A percentile compares a stretch with the other conserved stretches of the same genome.
phyloP scores from a whole-genome alignment of 37 sponge, comb jelly and placozoan species.

The Tethya wilhelma region DNA sequence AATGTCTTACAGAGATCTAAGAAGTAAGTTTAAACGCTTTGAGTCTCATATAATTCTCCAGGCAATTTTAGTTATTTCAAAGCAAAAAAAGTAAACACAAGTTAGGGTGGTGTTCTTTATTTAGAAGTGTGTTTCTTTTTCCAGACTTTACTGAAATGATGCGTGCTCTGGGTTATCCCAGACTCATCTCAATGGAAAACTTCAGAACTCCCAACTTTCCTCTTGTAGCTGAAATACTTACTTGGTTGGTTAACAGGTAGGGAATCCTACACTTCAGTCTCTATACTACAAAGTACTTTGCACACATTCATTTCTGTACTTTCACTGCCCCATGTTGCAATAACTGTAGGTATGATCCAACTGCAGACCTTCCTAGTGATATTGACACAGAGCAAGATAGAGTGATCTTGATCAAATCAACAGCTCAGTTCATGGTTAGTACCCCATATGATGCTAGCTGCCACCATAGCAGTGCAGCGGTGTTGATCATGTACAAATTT shows the following conservation, averaged over 20 bases:
- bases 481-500: not conserved
- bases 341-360: conserved; percentile 88
- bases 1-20: conserved; percentile 91
- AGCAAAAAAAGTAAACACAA: not conserved
- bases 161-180: conserved; percentile 91
- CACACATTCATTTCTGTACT: not conserved
- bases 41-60: no score
- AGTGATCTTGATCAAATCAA: conserved; percentile 93
- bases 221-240: conserved; percentile 91
- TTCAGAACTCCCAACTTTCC: conserved; percentile 97
- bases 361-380: conserved; percentile 84
- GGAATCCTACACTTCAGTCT: not conserved
- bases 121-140: not conserved
- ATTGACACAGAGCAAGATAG: conserved; percentile 96
- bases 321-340: not conserved
- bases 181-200: conserved; percentile 96
- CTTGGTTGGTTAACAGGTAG: conserved; percentile 92
- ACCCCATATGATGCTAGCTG: not conserved
- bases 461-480: not conserved
- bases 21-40: conserved; percentile 69
- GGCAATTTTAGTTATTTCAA: not conserved
- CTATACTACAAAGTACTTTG: no score
- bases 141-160: conserved; percentile 98
- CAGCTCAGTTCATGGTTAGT: conserved; percentile 91
- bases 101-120: not conserved